Percentiles rank a stretch among this genome's conserved stretches.
phyloP scores from a whole-genome alignment of 2,888 invertebrate genomes.

The Leucania comma region DNA sequence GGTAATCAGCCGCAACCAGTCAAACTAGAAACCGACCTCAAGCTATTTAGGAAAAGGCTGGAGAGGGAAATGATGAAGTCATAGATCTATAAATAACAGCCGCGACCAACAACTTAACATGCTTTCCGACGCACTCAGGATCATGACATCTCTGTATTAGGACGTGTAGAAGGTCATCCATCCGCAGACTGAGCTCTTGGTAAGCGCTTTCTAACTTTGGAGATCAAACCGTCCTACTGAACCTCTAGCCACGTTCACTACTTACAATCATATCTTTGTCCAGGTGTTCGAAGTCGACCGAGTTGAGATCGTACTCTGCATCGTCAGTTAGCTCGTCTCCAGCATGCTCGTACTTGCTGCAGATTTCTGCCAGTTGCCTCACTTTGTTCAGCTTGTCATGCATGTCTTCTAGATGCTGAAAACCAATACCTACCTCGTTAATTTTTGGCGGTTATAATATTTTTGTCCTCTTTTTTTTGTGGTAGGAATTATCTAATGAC shows the following conservation, averaged over 20 bases:
- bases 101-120: too few relatives aligned
- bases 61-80: too few relatives aligned
- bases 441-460: not conserved
- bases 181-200: too few relatives aligned
- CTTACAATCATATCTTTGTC: constrained; percentile 84
- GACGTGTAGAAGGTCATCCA: too few relatives aligned
- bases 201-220: too few relatives aligned
- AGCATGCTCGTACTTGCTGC: constrained; percentile 92
- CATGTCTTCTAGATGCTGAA: constrained; percentile 88
- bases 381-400: constrained; percentile 91
- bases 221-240: too few relatives aligned
- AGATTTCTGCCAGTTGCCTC: constrained; percentile 91
- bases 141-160: too few relatives aligned
- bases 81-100: too few relatives aligned
- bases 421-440: not conserved
- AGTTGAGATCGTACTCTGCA: constrained; percentile 66
- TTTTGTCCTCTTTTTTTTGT: not conserved
- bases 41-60: too few relatives aligned
- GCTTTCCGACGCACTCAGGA: too few relatives aligned
- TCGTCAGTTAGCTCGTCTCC: constrained; percentile 85
- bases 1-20: too few relatives aligned
- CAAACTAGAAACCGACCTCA: too few relatives aligned
- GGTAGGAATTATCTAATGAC: not conserved
- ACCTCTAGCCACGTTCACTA: constrained; percentile 11
- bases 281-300: constrained; percentile 78